phyloP scores from a whole-genome alignment of 2,797 vertebrate species.

The Sebastes hubbsi region DNA sequence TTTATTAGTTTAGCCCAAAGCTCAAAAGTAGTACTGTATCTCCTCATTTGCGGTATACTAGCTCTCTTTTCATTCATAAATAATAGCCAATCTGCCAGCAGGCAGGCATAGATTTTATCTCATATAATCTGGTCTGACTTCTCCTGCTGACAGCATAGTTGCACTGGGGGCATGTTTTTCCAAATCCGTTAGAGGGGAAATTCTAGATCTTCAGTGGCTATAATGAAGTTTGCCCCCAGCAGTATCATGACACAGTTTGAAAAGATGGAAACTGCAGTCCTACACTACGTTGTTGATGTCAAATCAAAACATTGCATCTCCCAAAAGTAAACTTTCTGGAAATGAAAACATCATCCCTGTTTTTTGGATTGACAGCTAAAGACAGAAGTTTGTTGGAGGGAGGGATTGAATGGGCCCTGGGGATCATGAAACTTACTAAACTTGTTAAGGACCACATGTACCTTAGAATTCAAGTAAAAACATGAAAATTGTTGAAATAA shows the following conservation, averaged over 20 bases:
- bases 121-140: slow-evolving; percentile 10
- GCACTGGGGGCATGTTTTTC: slow-evolving; percentile 15
- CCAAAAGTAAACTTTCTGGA: neutral
- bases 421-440: slow-evolving; percentile 35
- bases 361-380: neutral
- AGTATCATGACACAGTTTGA: slow-evolving; percentile 13
- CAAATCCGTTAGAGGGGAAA: slow-evolving; percentile 16
- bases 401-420: neutral
- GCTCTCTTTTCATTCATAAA: slow-evolving; percentile 17
- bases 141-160: neutral
- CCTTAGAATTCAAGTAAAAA: slow-evolving; percentile 56
- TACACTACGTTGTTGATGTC: neutral
- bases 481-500: slow-evolving; percentile 29
- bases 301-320: slow-evolving; percentile 9
- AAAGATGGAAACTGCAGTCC: neutral
- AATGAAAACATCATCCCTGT: neutral
- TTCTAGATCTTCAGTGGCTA: slow-evolving; percentile 12
- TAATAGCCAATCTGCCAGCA: slow-evolving; percentile 10
- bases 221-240: neutral
- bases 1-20: neutral
- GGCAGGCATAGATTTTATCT: slow-evolving; percentile 20
- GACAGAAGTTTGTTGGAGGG: neutral
- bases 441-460: neutral
- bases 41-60: neutral
- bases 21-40: neutral